phyloP scores from a whole-genome alignment of 2,888 invertebrate genomes.

The Cryptus viduatorius region DNA sequence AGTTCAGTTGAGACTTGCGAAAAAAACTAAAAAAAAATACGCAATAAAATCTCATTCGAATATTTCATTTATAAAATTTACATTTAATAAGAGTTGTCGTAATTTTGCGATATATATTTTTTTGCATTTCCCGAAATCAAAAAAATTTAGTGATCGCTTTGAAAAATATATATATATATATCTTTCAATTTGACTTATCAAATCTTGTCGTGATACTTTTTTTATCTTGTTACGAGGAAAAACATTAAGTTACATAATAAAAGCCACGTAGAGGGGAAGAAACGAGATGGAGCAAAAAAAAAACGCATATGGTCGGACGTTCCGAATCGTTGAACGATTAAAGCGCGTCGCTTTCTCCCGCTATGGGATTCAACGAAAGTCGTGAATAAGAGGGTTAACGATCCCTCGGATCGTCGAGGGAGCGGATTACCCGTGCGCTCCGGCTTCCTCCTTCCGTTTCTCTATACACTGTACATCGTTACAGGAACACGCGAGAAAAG shows the following conservation, averaged over 20 bases:
- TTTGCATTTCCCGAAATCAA: background rate
- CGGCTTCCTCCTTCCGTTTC: slow-evolving; percentile 50
- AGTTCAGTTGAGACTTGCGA: background rate
- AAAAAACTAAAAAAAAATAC: too few relatives aligned
- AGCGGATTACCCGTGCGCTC: slow-evolving; percentile 40
- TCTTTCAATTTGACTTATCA: background rate
- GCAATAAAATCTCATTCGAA: too few relatives aligned
- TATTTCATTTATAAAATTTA: too few relatives aligned
- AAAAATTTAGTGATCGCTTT: background rate
- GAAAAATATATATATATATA: background rate
- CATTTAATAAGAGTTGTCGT: background rate
- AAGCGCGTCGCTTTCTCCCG: slow-evolving; percentile 23
- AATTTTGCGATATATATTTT: background rate
- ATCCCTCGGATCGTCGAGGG: slow-evolving; percentile 45
- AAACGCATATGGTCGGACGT: slow-evolving; percentile 20
- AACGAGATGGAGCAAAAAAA: slow-evolving; percentile 10
- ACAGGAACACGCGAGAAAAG: slow-evolving; percentile 18
- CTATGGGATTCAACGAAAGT: slow-evolving; percentile 19
- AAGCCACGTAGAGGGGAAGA: background rate
- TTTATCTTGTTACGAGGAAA: background rate
- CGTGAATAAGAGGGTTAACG: slow-evolving; percentile 64
- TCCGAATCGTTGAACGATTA: slow-evolving; percentile 33
- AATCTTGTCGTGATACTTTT: background rate
- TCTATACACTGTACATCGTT: background rate
- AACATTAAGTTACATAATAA: background rate